Evolutionary conservation across 1,140 invertebrate species (phyloP).

Genomic region (Pseudomyrmex flavicornis): DNA sequence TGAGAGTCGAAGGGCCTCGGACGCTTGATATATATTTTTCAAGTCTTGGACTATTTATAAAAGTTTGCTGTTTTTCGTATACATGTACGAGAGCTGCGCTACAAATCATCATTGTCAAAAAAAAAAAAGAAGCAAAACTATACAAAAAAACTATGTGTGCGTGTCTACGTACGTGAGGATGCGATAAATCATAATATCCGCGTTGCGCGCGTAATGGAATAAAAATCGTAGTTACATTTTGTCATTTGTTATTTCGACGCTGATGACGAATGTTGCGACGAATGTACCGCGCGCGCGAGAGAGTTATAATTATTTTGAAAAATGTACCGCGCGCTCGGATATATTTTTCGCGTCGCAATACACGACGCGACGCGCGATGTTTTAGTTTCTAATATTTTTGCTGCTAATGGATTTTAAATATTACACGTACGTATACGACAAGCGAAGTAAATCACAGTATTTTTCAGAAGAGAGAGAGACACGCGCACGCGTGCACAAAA

Average conservation of each 20-base stretch:
- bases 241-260: conserved; percentile 11
- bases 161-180: not conserved
- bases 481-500: not conserved
- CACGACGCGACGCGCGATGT: too few relatives aligned
- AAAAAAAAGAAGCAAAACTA: too few relatives aligned
- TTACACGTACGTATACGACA: not conserved
- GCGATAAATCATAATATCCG: conserved; percentile 41
- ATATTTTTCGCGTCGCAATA: not conserved
- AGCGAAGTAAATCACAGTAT: not conserved
- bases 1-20: conserved; percentile 36
- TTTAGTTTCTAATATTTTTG: not conserved
- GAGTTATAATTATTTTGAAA: conserved; percentile 39
- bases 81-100: not conserved
- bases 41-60: conserved; percentile 52
- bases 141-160: not conserved
- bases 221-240: conserved; percentile 37
- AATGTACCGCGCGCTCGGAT: not conserved
- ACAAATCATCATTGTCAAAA: conserved; percentile 58
- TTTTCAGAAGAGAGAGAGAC: not conserved
- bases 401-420: not conserved
- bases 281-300: not conserved
- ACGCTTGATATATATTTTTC: conserved; percentile 52
- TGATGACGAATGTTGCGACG: conserved; percentile 20
- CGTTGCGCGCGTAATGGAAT: conserved; percentile 38
- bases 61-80: conserved; percentile 33